Evolutionary conservation across 1,140 invertebrate genomes (phyloP).

Genomic region (Drosophila oshimai): DNA sequence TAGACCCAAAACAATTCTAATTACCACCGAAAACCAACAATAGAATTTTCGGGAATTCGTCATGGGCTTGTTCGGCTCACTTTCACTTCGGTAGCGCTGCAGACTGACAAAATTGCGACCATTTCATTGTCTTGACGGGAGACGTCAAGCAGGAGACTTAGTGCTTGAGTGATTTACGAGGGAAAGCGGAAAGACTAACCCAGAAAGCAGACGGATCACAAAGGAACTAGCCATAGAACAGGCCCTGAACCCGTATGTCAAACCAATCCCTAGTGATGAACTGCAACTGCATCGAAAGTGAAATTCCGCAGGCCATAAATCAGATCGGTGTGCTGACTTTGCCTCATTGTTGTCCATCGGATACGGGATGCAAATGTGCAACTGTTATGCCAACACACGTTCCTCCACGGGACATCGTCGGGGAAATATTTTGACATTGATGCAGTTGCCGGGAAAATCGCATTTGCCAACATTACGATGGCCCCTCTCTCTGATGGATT

Average conservation of each 20-base stretch:
- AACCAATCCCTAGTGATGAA: constrained; percentile 19
- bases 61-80: constrained; percentile 10
- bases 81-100: constrained; percentile 47
- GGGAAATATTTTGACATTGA: constrained; percentile 64
- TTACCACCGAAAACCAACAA: constrained; percentile 10
- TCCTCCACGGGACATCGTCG: constrained; percentile 22
- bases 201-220: constrained; percentile 10
- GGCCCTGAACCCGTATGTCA: constrained; percentile 15
- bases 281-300: constrained; percentile 55
- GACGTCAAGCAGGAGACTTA: constrained; percentile 15
- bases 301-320: constrained; percentile 59
- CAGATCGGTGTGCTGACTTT: constrained; percentile 24
- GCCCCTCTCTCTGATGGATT: constrained; percentile 51
- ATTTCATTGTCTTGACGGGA: constrained; percentile 34
- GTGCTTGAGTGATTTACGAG: constrained; percentile 66
- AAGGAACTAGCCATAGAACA: constrained; percentile 5
- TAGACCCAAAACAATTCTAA: constrained; percentile 6
- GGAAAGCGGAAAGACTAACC: constrained; percentile 40
- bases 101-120: constrained; percentile 7
- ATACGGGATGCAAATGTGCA: constrained; percentile 54
- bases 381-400: constrained; percentile 65
- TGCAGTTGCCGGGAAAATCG: constrained; percentile 70
- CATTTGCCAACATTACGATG: constrained; percentile 66
- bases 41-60: constrained; percentile 17
- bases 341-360: constrained; percentile 22